Conservation (phyloP, 23 tunicate genomes). For the Diplosoma virens region DNA sequence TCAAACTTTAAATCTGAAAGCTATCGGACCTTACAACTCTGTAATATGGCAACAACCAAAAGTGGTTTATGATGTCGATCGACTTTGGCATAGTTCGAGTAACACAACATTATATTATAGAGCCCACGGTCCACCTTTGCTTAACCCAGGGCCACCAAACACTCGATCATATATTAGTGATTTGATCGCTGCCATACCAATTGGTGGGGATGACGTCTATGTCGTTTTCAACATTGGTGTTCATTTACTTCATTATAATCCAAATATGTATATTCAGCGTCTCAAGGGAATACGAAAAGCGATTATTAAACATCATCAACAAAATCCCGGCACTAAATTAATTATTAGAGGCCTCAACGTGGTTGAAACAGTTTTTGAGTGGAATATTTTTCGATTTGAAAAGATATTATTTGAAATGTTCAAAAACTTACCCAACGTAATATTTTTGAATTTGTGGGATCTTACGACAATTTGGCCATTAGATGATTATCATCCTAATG, state of each 20-base stretch:
- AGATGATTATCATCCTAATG: not conserved
- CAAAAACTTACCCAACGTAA: not conserved
- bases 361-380: not conserved
- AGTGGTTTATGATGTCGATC: not conserved
- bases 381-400: constrained; percentile 23
- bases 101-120: constrained; percentile 39
- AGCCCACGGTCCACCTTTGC: constrained; percentile 61
- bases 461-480: constrained; percentile 20
- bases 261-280: constrained; percentile 22
- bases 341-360: not conserved
- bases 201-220: not conserved
- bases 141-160: constrained; percentile 46
- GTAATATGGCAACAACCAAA: constrained; percentile 38
- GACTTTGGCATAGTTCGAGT: too few species aligned
- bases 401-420: constrained; percentile 3
- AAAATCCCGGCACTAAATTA: constrained; percentile 9
- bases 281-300: constrained; percentile 27
- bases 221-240: constrained; percentile 39
- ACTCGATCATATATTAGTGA: constrained; percentile 52
- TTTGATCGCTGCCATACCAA: constrained; percentile 4
- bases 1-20: not conserved
- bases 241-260: constrained; percentile 26
- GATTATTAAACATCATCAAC: not conserved
- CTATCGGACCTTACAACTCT: constrained; percentile 28
- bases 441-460: constrained; percentile 39